Evolutionary conservation across 2,113 vertebrate species (phyloP), one percentile per base, ranked within the genome.

Genomic region (Pseudorectes ferrugineus): DNA sequence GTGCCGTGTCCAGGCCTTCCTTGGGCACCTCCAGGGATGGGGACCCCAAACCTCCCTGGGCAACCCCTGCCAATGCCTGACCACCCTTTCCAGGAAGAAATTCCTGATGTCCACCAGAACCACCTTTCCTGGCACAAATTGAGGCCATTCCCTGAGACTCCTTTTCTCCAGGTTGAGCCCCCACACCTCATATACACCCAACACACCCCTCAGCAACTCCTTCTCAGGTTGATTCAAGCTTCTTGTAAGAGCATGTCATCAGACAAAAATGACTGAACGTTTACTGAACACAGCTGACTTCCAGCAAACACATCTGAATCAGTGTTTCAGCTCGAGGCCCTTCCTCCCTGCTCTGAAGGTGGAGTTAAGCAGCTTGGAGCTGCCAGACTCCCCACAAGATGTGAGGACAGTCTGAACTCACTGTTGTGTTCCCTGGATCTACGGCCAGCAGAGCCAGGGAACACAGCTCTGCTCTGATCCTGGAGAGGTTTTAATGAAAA

Each of bases 201-300:
- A 71, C 0, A 2, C 2, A 1, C 6, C 51, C 48, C 45, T 55
- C 75, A 63, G 48, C 48, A 58, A 29, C 17, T 67, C 43, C 66
- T 81, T 16, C 51, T 33, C 38, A 62, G 45, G 33, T 1, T 15
- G 17, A 68, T 38, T 54, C 7, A 66, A 79, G 71, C 29, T 66
- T 26, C 33, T 35, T 28, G 0, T 18, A 40, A 6, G 8, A 62
- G 33, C 4, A 15, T 1, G 1, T n/a, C 7, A 31, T 4, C 4
- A 45, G 8, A 40, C 38, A 88, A 36, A 51, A 61, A 31, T 4
- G 7, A 74, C 0, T 17, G 31, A 57, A 14, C 1, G 6, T 79
- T 46, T 26, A 65, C 23, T 71, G 45, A 21, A 40, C 4, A 42
- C 42, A 46, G 36, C 3, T 33, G 16, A 48, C 29, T 92, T 57